Evolutionary conservation across 2,888 invertebrate genomes (phyloP).

Genomic region (Sthenelais limicola): DNA sequence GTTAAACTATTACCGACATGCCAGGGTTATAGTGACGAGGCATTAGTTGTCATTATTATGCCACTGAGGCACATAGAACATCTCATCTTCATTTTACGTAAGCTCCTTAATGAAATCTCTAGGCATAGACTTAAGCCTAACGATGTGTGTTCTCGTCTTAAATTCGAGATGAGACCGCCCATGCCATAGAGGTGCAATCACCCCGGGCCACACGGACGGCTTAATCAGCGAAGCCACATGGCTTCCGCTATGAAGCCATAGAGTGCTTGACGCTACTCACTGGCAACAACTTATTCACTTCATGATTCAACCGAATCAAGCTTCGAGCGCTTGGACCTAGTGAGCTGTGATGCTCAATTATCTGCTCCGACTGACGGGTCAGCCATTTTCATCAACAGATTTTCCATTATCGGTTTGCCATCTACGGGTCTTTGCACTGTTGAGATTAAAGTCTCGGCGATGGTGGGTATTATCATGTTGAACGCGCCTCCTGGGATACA

Average conservation of each 20-base stretch:
- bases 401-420: not conserved
- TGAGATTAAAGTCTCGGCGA: too few species aligned
- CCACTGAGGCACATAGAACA: too few species aligned
- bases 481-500: too few species aligned
- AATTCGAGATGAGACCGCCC: not conserved
- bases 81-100: too few species aligned
- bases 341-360: not conserved
- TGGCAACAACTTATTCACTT: too few species aligned
- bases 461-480: too few species aligned
- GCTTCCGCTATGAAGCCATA: constrained; percentile 37
- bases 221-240: constrained; percentile 18
- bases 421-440: not conserved
- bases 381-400: not conserved
- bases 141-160: not conserved
- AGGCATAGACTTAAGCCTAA: too few species aligned
- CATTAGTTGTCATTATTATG: too few species aligned
- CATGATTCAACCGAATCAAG: too few species aligned
- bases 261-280: constrained; percentile 2
- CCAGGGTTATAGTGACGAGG: too few species aligned
- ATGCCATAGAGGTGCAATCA: not conserved
- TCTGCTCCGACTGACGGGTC: not conserved
- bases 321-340: not conserved
- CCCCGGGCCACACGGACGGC: not conserved
- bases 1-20: too few species aligned
- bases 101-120: too few species aligned